phyloP scores from a whole-genome alignment of 2,113 vertebrate species.

The Mustelus asterias region DNA sequence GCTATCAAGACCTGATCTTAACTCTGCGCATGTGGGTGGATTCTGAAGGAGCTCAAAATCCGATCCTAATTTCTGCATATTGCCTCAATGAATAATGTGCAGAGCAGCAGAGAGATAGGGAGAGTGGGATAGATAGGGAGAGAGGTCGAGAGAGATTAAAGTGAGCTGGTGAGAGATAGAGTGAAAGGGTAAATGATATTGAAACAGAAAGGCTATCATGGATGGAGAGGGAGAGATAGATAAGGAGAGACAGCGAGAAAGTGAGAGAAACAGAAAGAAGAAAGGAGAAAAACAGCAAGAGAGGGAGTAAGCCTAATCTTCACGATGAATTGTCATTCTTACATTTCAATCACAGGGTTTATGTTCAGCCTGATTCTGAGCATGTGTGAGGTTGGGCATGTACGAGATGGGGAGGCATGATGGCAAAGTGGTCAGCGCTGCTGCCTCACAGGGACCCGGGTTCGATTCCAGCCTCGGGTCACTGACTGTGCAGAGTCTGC shows the following conservation, averaged over 20 bases:
- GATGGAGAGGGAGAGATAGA: neutral
- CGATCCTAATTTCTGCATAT: neutral
- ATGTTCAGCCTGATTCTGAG: neutral
- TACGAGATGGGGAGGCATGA: too few relatives aligned
- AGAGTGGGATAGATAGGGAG: neutral
- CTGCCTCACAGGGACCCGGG: too few relatives aligned
- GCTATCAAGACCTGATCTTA: too few relatives aligned
- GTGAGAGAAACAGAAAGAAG: constrained; percentile 8
- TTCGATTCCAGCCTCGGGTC: too few relatives aligned
- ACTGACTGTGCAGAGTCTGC: too few relatives aligned
- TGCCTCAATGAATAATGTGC: neutral
- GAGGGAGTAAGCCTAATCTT: neutral
- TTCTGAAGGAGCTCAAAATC: too few relatives aligned
- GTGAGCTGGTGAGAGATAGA: neutral
- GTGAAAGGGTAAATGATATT: neutral
- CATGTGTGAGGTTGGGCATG: too few relatives aligned
- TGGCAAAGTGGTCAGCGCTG: too few relatives aligned
- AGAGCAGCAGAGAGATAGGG: neutral
- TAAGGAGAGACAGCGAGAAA: neutral
- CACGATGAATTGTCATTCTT: neutral
- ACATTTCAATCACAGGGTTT: neutral
- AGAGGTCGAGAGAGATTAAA: neutral
- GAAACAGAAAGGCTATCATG: too few relatives aligned
- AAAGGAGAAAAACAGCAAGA: constrained; percentile 60
- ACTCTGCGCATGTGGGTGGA: too few relatives aligned